Evolutionary conservation across 2,113 vertebrate species (phyloP), one percentile per base, ranked within the genome.

Genomic region (Diphyllodes magnificus): DNA sequence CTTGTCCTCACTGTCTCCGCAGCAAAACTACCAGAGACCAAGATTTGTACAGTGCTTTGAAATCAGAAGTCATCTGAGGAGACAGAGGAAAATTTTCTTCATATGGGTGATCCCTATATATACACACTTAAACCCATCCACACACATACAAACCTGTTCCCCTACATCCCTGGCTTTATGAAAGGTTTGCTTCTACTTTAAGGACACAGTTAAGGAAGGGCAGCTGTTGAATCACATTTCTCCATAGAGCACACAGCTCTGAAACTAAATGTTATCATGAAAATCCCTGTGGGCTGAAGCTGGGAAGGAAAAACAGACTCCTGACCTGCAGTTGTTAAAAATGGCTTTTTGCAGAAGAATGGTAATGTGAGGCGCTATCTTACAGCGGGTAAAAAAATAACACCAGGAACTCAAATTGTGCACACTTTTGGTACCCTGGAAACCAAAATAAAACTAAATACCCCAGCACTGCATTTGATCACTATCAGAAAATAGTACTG

Each of bases 291-390:
- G 82, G 84, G 79, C 71, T 87, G 57, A 79, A 89, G 30, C 71
- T 83, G 66, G 93, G 71, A 94, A 95, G 54, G 63, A 82, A 90
- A 95, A 96, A 88, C 63, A 94, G 71, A 91, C 63, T 96, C 84
- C 79, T 90, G 91, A 95, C 83, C 93, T 93, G 87, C 54, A 91
- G 91, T 86, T 95, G 91, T 95, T 97, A 94, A 93, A 96, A 95
- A 96, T 47, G 90, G 66, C 69, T 93, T 95, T 95, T 86, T 87
- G 87, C 92, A 94, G 81, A 87, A 94, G 84, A 92, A 89, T 91
- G 64, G 86, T 83, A 92, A 93, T 92, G 59, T 53, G 80, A 95
- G 78, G 83, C 1, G 0, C 54, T 95, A 45, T 88, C 54, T 92
- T 70, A 83, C 10, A 86, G 47, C 2, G 19, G 27, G 30, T 86